These are phyloP conservation scores for Pimephales promelas DNA, from an alignment of 2,113 vertebrate genomes.

Conservation along the genomic window DNA sequence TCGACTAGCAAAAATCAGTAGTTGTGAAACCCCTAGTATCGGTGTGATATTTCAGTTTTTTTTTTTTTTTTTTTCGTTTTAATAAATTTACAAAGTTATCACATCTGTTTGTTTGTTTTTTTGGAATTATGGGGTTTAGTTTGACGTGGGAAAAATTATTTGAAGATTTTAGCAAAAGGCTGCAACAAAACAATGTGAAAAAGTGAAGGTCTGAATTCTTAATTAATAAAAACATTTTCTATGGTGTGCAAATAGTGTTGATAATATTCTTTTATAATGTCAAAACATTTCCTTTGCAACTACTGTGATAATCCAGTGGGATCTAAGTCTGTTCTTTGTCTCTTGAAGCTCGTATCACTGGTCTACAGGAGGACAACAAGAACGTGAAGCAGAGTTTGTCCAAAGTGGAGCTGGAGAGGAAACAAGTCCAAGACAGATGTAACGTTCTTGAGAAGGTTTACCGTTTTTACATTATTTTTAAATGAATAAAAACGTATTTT, in stretches of 20 bases:
- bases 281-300: not conserved
- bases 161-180: too few species aligned
- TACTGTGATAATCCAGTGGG: not conserved
- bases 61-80: too few species aligned
- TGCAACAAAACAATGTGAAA: too few species aligned
- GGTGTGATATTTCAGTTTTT: too few species aligned
- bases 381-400: conserved; percentile 87
- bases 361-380: conserved; percentile 93
- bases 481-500: not conserved
- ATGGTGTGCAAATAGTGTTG: not conserved
- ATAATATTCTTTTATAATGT: not conserved
- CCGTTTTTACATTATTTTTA: not conserved
- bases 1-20: too few species aligned
- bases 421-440: conserved; percentile 90
- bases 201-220: too few species aligned
- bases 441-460: conserved; percentile 94
- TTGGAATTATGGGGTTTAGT: too few species aligned
- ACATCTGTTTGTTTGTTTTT: too few species aligned
- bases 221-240: not conserved
- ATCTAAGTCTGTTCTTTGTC: conserved; percentile 28
- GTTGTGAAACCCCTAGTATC: too few species aligned
- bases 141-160: too few species aligned
- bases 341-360: conserved; percentile 83
- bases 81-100: too few species aligned
- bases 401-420: conserved; percentile 89